These are phyloP conservation scores for Tiphia femorata DNA, from an alignment of 2,888 invertebrate genomes.

Conservation along the genomic window DNA sequence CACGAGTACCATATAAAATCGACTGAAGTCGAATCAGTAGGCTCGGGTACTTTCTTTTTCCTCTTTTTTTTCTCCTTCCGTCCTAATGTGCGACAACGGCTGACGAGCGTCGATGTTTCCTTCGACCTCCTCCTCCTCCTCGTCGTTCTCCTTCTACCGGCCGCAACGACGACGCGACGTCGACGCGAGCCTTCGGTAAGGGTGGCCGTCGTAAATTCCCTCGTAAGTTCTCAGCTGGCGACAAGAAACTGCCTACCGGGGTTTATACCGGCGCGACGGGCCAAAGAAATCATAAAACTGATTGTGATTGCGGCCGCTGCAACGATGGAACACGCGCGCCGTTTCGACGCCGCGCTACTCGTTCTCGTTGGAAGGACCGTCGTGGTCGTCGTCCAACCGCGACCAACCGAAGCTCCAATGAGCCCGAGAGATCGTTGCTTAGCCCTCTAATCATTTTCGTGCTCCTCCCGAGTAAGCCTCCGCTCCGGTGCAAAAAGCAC, in stretches of 20 bases:
- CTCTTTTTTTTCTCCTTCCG: too few species aligned
- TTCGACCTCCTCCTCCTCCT: neutral
- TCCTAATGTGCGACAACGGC: too few species aligned
- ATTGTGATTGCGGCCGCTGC: constrained; percentile 26
- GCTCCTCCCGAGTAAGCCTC: too few species aligned
- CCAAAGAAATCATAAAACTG: constrained; percentile 30
- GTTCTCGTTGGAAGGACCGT: neutral
- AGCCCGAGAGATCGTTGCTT: constrained; percentile 1
- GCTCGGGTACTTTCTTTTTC: neutral
- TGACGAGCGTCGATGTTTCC: neutral
- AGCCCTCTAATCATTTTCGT: constrained; percentile 25
- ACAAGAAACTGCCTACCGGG: constrained; percentile 18
- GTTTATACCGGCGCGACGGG: constrained; percentile 12
- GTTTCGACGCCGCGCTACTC: neutral
- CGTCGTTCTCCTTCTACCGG: neutral
- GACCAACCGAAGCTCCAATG: constrained; percentile 1
- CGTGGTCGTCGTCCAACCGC: neutral
- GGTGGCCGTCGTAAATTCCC: constrained; percentile 8
- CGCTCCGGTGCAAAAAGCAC: too few species aligned
- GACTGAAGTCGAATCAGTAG: neutral
- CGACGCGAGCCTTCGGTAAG: too few species aligned
- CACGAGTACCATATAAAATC: too few species aligned
- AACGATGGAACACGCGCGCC: neutral
- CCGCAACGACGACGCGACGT: neutral
- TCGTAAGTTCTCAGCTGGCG: constrained; percentile 5